Conservation (phyloP, 2,888 invertebrate species). For the Papilio demoleus region DNA sequence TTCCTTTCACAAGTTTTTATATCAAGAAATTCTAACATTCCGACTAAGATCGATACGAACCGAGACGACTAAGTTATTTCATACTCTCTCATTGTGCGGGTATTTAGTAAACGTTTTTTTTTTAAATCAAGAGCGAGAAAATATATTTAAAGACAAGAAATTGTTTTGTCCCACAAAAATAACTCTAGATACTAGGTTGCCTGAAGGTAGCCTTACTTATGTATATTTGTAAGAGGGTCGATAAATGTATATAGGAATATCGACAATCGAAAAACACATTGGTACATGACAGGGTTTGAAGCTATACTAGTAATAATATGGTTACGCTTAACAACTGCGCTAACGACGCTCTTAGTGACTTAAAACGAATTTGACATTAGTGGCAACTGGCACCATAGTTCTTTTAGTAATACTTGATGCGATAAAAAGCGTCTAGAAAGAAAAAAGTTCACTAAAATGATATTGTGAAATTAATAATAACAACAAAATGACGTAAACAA, state of each 20-base stretch:
- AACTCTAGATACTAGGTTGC: no score
- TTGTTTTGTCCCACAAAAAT: not conserved
- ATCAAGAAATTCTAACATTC: slow-evolving; percentile 30
- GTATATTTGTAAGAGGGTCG: no score
- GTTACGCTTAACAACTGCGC: no score
- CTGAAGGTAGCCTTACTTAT: no score
- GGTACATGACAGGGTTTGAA: no score
- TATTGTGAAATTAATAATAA: not conserved
- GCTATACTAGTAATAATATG: no score
- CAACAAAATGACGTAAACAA: not conserved
- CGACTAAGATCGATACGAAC: not conserved
- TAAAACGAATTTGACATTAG: not conserved
- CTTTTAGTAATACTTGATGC: not conserved
- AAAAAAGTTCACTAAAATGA: not conserved
- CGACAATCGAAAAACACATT: no score
- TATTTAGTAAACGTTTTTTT: not conserved
- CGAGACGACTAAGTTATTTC: slow-evolving; percentile 4
- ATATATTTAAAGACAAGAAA: not conserved
- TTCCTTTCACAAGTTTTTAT: slow-evolving; percentile 37
- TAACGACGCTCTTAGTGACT: not conserved
- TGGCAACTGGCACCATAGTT: no score
- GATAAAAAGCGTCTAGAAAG: not conserved
- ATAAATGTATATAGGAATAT: no score
- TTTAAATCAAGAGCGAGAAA: not conserved
- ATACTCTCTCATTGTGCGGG: slow-evolving; percentile 6